Evolutionary conservation across 1,140 invertebrate genomes (phyloP).

Genomic region (Nebria ingens): DNA sequence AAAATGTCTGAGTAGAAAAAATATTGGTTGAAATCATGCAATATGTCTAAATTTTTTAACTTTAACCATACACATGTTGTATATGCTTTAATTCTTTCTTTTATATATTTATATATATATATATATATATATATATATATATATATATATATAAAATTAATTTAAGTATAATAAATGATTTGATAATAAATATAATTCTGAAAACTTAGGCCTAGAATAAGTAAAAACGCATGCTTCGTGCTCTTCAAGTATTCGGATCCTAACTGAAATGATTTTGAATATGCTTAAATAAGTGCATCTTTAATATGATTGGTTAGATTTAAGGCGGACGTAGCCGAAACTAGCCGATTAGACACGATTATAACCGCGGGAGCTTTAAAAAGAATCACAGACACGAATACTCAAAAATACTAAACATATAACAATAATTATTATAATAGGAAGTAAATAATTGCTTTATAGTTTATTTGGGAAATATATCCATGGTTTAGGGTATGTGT

Average conservation of each 20-base stretch:
- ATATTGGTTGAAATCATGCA: not conserved
- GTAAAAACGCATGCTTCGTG: conserved; percentile 48
- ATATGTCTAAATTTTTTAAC: not conserved
- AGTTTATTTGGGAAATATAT: no score
- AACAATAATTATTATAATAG: no score
- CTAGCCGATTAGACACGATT: no score
- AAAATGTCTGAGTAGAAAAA: not conserved
- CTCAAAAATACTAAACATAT: not conserved
- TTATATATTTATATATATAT: no score
- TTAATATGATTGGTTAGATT: conserved; percentile 18
- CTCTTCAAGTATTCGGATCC: conserved; percentile 18
- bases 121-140: no score
- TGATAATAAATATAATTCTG: no score
- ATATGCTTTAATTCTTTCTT: not conserved
- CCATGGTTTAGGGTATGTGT: no score
- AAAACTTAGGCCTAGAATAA: no score
- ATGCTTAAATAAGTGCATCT: not conserved
- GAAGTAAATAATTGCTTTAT: no score
- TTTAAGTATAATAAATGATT: no score
- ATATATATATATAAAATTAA: no score
- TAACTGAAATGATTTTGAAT: not conserved
- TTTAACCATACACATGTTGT: not conserved
- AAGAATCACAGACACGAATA: not conserved
- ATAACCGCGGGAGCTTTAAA: not conserved
- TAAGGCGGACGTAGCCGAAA: conserved; percentile 1